Conservation (phyloP, 1,140 invertebrate genomes). For the Trichonephila clavipes region DNA sequence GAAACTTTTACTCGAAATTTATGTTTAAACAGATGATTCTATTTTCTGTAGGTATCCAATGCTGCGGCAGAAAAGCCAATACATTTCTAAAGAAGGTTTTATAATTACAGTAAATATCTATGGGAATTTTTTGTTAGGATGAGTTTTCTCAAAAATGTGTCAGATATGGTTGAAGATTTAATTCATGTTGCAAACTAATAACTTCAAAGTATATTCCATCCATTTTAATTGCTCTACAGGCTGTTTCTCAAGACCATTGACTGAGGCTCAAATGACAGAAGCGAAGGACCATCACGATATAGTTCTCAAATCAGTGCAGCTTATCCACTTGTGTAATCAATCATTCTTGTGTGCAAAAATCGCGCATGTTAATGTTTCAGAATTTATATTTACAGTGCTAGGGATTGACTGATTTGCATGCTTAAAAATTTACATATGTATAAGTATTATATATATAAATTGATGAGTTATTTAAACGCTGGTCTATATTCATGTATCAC, state of each 20-base stretch:
- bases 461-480: background rate
- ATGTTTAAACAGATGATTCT: no score
- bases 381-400: conserved; percentile 35
- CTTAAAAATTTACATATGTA: conserved; percentile 7
- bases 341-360: conserved; percentile 7
- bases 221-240: background rate
- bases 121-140: background rate
- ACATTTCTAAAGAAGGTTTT: background rate
- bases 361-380: conserved; percentile 41
- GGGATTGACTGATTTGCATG: conserved; percentile 20
- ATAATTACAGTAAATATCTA: background rate
- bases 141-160: no score
- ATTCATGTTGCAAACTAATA: background rate
- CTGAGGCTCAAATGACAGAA: conserved; percentile 37
- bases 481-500: background rate
- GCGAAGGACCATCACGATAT: conserved; percentile 30
- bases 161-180: background rate
- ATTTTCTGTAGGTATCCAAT: no score
- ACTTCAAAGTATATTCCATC: background rate
- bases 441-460: conserved; percentile 4
- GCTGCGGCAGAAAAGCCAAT: no score
- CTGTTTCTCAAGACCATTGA: background rate
- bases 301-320: conserved; percentile 24
- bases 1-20: no score
- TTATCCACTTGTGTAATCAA: conserved; percentile 32